These are phyloP conservation scores for Drosophila helvetica DNA, from an alignment of 2,888 invertebrate species.

Conservation along the genomic window DNA sequence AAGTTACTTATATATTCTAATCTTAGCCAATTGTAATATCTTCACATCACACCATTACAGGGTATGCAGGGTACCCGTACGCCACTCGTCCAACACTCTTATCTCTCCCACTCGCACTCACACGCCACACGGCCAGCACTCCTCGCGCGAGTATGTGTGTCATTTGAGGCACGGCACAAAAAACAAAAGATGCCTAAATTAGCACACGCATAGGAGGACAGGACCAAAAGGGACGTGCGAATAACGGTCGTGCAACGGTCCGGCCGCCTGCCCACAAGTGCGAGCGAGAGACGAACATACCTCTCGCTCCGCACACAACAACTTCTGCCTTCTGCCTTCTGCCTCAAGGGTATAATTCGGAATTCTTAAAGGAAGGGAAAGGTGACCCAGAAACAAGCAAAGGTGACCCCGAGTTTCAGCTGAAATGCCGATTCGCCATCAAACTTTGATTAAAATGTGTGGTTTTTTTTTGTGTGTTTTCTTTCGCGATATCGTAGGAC, in stretches of 20 bases:
- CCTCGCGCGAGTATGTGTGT: slow-evolving; percentile 39
- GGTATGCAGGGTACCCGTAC: neutral
- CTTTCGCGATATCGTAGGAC: neutral
- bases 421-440: neutral
- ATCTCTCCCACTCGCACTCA: slow-evolving; percentile 18
- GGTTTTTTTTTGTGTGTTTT: neutral
- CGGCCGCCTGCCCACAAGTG: neutral
- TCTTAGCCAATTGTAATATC: too few species aligned
- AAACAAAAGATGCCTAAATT: slow-evolving; percentile 70
- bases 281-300: neutral
- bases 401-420: too few species aligned
- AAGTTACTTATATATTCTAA: too few species aligned
- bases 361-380: neutral
- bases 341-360: neutral
- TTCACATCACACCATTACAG: neutral
- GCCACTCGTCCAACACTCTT: neutral
- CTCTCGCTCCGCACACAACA: neutral
- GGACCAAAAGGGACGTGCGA: slow-evolving; percentile 57
- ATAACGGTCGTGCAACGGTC: slow-evolving; percentile 25
- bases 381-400: neutral
- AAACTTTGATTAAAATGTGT: neutral
- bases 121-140: neutral
- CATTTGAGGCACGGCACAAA: slow-evolving; percentile 48
- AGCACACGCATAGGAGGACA: slow-evolving; percentile 42
- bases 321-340: too few species aligned